Evolutionary conservation across 53 echinoderm and acorn worm species (phyloP), one percentile per base, ranked within the genome.

Genomic region (Holothuria leucospilota): DNA sequence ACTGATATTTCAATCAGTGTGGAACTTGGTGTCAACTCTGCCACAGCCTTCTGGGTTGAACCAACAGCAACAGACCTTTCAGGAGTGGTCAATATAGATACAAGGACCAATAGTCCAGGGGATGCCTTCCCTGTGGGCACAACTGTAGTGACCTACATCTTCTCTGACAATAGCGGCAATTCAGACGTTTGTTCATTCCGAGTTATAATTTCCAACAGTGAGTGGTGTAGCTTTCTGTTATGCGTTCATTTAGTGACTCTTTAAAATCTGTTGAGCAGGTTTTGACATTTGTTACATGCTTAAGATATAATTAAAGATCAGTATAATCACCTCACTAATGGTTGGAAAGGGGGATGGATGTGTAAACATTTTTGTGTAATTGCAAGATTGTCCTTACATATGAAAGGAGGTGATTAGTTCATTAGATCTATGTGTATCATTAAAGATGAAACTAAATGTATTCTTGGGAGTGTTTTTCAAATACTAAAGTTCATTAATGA

Each of bases 21-120:
- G 20, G 63, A 86, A 13, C 86, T 82, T 27, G 91, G 89, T 11
- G 68, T 38, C 52, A 82, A 34, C 52, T 46, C 68, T 26, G 72
- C 84, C 25, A 30, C 58, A 8, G 93, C 90, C 5, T 85, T 62
- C 11, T 93, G 93, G 93, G 53, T 56, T 4, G 81, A 59, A 20
- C 93, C 93, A 28, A 70, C 71, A 0, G 87, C 88, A 26, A 88
- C 73, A 41, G 93, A 93, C 56, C 88, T 90, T 68, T 90, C 90
- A 0, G 91, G 91, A 13, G 64, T 46, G 13, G 86, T 87, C 12
- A 63, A 25, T 52, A 46, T 46, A 39, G 72, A 62, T 16, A 68
- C 68, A 39, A 65, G 71, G 41, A 59, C 49, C 21, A 8, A 12
- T 38, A 67, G 82, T 16, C 89, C 94, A 8, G 91, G 89, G 12